Base-by-base conservation (phyloP, 1,140 invertebrate species). In the Calephelis nemesis region DNA sequence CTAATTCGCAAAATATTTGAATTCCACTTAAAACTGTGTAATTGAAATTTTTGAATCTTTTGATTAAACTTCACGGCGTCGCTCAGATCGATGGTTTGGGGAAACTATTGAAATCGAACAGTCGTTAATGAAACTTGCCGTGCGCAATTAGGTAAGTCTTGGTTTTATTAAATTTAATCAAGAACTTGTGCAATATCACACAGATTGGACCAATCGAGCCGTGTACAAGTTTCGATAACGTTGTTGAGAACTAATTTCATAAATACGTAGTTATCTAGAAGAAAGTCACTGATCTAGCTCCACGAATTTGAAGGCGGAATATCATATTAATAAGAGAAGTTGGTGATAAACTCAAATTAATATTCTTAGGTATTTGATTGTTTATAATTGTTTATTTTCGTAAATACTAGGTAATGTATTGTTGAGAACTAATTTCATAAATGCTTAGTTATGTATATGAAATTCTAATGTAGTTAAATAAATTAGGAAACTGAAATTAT, bases 111-210 rank as follows among this genome's bases (percentile, higher is more conserved):
- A 77, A 91, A 88, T 90, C 87, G 87, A 91, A 91, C 83, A 82
- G 76, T 87, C 88, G 84, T 91, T 88, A 89, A 87, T 87, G 85
- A 85, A 91, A 91, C 79, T 89, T 86, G 78, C 73, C 71, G 69
- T 78, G 82, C 83, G 85, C 87, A 91, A 91, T 91, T 91, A 91
- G 83, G 82, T 83, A 87, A 86, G 81, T 89, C 87, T 91, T 89
- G 85, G 82, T 91, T 91, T 91, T 91, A 91, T 91, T 90, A 91
- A 91, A 90, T 91, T 91, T 91, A 91, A 91, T 91, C 87, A 91
- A 88, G 87, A 91, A 91, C 87, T 91, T 91, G 82, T 88, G 87
- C 82, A 91, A 91, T 91, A 90, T 91, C 87, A 90, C 85, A 85
- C 89, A 90, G 87, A 91, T 91, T 89, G 87, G 86, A 60, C 86